These are phyloP conservation scores for Microctonus hyperodae DNA, from an alignment of 2,888 invertebrate genomes.

Conservation along the genomic window DNA sequence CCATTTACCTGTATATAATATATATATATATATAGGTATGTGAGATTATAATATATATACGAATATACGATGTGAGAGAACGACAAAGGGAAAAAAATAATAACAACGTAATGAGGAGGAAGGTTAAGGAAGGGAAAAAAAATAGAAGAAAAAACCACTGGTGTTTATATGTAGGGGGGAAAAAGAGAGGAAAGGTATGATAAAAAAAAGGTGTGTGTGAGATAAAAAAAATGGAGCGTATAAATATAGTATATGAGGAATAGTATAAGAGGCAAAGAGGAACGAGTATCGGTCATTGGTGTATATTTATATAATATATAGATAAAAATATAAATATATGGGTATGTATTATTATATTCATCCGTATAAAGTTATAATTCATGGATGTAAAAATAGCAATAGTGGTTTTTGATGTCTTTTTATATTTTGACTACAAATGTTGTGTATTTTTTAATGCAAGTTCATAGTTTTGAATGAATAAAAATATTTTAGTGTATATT, in stretches of 20 bases:
- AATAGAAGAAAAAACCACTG: background rate
- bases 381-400: background rate
- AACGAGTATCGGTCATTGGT: background rate
- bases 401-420: background rate
- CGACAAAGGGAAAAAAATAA: constrained; percentile 17
- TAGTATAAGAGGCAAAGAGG: background rate
- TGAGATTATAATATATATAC: background rate
- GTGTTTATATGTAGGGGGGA: background rate
- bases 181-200: background rate
- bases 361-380: background rate
- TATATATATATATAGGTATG: background rate
- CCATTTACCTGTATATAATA: background rate
- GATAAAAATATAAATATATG: background rate
- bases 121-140: constrained; percentile 14
- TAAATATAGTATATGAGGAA: background rate
- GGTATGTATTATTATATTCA: background rate
- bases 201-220: background rate
- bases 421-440: background rate
- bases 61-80: background rate
- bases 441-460: background rate
- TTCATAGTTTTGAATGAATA: background rate
- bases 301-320: too few species aligned
- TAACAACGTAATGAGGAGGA: constrained; percentile 27
- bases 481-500: background rate
- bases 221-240: background rate